phyloP scores from a whole-genome alignment of 2,797 vertebrate genomes.

The Eurystomus glaucurus region DNA sequence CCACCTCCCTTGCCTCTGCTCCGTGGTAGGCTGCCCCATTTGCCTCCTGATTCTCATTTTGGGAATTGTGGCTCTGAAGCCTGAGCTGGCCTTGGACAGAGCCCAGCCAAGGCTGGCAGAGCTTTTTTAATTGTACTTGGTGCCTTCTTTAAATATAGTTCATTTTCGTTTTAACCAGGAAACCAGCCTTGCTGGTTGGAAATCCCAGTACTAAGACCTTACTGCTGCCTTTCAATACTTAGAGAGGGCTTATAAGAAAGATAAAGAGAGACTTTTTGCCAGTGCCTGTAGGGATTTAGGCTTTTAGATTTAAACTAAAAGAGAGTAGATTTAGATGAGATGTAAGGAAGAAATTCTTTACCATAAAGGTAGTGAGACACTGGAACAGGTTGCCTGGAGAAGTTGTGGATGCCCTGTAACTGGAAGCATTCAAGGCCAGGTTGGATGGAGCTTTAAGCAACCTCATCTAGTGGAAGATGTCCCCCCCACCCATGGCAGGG shows the following conservation, averaged over 20 bases:
- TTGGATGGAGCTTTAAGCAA: neutral
- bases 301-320: neutral
- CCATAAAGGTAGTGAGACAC: rapidly evolving
- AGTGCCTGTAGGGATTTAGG: neutral
- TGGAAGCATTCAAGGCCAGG: neutral
- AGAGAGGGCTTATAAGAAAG: neutral
- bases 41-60: neutral
- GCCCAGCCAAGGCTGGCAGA: neutral
- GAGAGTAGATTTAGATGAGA: neutral
- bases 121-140: neutral
- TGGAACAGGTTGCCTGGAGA: neutral
- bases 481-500: too few species aligned
- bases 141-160: neutral
- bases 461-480: neutral
- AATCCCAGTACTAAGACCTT: neutral
- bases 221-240: neutral
- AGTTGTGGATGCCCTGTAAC: neutral
- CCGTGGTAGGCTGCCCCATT: neutral
- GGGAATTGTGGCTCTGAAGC: neutral
- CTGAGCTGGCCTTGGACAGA: neutral
- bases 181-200: neutral
- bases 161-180: neutral
- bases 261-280: neutral
- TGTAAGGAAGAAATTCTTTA: neutral
- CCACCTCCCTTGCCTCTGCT: neutral